Evolutionary conservation across 2,888 invertebrate genomes (phyloP), one percentile per base, ranked within the genome.

Genomic region (Eupeodes latifasciatus): DNA sequence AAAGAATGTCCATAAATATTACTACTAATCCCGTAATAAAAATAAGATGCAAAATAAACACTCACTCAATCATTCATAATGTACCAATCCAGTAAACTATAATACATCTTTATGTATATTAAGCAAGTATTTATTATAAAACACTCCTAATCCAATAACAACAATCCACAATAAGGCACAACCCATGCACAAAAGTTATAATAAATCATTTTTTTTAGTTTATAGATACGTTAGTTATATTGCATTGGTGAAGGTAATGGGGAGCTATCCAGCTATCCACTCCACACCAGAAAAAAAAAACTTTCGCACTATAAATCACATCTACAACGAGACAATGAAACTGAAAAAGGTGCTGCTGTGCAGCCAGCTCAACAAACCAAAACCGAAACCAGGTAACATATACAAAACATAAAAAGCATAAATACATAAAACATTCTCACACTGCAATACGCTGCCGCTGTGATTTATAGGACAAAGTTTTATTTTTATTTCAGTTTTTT

Each of bases 391-490:
- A 74, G 78, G 59, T 74, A 78, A 61, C 61, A 83, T 61, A 40
- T 40, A 40, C 0, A 79, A 83, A 83, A 67, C 51, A 83, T 34
- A 66, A 44, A 66, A 47, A 66, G 16, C 55, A 40, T 9, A 40
- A 40, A 40, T 9, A 40, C 64, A 83, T 79, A 79, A 78, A 83
- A 61, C 59, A 83, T 59, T 61, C 72, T 74, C 53, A 61, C 66
- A 72, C 83, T 67, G 83, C 83, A 83, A 74, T 83, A 83, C 62
- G 74, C 83, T 79, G 71, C 66, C n/a, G 27, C 61, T 61, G 49
- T 83, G 83, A 83, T 83, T 83, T 83, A 83, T 79, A 47, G 11
- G 16, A 14, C 9, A 14, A 78, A 57, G 34, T 66, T 78, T 78
- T 59, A 16, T 49, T 49, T 55, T 57, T 49, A 27, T 27, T 27